Percentiles rank a stretch among this genome's conserved stretches.
phyloP scores from a whole-genome alignment of 2,113 vertebrate species.

The Phalacrocorax pelagicus region DNA sequence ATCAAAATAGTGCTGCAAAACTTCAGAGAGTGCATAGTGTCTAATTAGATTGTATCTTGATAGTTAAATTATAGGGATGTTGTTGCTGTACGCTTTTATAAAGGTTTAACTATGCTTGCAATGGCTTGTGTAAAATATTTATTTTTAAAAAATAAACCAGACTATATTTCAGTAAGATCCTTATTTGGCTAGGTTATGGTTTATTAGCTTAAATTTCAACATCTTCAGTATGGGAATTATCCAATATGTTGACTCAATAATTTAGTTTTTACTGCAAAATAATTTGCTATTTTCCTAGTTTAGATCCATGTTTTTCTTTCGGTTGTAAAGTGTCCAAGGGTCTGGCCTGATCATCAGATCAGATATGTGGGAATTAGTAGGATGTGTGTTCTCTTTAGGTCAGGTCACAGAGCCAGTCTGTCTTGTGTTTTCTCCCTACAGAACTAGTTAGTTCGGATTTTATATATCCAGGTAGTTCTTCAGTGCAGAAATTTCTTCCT shows the following conservation, averaged over 20 bases:
- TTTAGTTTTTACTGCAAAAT: no score
- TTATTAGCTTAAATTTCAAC: background rate
- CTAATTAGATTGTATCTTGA: background rate
- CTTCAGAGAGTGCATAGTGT: background rate
- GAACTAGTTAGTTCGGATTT: background rate
- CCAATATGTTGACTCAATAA: no score
- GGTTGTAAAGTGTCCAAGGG: background rate
- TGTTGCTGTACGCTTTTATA: background rate
- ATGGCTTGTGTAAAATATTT: background rate
- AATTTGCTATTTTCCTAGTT: background rate
- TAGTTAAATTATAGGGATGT: background rate
- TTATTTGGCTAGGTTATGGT: background rate
- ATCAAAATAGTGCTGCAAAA: background rate
- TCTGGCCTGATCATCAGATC: background rate
- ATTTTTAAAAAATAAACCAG: background rate
- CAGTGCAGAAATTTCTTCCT: background rate
- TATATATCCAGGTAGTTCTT: background rate
- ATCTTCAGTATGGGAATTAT: background rate
- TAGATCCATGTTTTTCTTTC: background rate
- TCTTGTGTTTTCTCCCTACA: background rate
- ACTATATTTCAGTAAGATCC: background rate
- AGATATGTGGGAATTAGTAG: background rate
- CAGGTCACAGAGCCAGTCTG: background rate
- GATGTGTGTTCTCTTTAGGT: background rate
- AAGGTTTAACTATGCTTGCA: background rate